Evolutionary conservation across 2,888 invertebrate genomes (phyloP).

Genomic region (Apotomis betuletana): DNA sequence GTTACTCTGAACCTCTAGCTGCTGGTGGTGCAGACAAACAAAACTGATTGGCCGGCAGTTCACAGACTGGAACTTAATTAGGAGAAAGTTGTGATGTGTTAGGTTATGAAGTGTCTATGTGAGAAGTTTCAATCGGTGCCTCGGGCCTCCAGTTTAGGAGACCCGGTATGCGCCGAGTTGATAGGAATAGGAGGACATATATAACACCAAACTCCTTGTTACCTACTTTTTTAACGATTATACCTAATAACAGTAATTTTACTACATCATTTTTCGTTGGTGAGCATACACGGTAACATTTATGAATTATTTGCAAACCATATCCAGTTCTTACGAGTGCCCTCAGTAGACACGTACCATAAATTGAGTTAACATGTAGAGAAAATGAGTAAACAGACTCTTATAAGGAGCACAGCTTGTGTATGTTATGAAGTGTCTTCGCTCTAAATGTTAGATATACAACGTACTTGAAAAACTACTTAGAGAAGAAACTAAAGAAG

Average conservation of each 20-base stretch:
- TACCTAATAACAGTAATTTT: no score
- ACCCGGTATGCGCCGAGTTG: background rate
- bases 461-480: background rate
- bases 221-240: no score
- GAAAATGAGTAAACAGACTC: background rate
- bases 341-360: slow-evolving; percentile 2
- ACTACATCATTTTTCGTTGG: background rate
- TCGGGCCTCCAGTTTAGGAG: background rate
- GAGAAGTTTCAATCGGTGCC: background rate
- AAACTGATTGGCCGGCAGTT: background rate
- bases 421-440: background rate
- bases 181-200: background rate
- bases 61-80: background rate
- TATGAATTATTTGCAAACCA: background rate
- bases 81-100: background rate
- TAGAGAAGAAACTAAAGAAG: background rate
- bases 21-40: background rate
- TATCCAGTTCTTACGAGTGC: background rate
- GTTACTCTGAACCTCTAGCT: no score
- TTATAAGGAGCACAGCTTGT: background rate
- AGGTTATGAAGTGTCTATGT: background rate
- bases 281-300: background rate
- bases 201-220: no score
- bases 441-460: background rate
- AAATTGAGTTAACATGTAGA: background rate